These are phyloP conservation scores for Campodea augens DNA, from an alignment of 1,140 invertebrate genomes.

Conservation along the genomic window DNA sequence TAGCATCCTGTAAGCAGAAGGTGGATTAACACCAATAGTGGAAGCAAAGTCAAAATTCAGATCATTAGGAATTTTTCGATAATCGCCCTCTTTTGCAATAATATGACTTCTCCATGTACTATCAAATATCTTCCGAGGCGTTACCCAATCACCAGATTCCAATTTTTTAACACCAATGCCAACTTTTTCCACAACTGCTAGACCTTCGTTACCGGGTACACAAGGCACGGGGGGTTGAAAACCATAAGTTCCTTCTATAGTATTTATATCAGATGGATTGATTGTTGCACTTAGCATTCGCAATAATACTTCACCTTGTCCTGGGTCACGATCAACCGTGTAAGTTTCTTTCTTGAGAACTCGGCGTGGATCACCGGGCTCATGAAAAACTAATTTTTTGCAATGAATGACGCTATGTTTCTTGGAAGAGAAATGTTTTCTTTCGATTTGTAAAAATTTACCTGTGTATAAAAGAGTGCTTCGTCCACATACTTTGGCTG, in stretches of 20 bases:
- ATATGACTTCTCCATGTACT: slow-evolving; percentile 50
- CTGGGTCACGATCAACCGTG: neutral
- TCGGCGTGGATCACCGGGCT: neutral
- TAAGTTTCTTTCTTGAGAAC: neutral
- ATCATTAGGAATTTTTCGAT: slow-evolving; percentile 39
- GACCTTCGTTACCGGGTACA: slow-evolving; percentile 78
- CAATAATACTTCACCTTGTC: slow-evolving; percentile 29
- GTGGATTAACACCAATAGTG: slow-evolving; percentile 81
- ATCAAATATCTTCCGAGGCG: slow-evolving; percentile 44
- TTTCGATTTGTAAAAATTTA: no score
- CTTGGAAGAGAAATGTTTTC: no score
- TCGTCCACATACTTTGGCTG: no score
- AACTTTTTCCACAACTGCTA: slow-evolving; percentile 60
- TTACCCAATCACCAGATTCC: slow-evolving; percentile 56
- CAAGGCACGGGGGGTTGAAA: slow-evolving; percentile 65
- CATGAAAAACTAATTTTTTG: no score
- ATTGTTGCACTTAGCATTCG: slow-evolving; percentile 80
- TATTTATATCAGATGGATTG: slow-evolving; percentile 98
- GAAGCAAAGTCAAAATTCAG: slow-evolving; percentile 56
- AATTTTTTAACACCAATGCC: slow-evolving; percentile 43
- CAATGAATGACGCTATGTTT: no score
- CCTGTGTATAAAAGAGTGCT: no score
- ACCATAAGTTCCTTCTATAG: slow-evolving; percentile 88
- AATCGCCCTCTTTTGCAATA: slow-evolving; percentile 35
- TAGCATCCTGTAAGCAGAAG: slow-evolving; percentile 92